phyloP scores from a whole-genome alignment of 2,113 vertebrate species.

The Halcyon malimbica region DNA sequence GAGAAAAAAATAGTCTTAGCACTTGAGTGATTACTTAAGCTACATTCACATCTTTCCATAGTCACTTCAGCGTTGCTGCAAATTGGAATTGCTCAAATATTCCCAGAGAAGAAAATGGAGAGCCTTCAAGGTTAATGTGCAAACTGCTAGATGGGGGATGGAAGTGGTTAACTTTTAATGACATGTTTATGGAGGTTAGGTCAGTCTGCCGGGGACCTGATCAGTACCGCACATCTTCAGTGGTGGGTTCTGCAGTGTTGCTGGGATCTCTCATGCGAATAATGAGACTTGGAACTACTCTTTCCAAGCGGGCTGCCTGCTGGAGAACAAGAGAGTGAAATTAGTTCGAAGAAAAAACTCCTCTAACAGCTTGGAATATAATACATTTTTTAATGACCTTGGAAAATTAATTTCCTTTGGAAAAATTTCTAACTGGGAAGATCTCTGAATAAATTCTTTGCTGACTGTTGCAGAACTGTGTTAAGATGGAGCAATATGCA shows the following conservation, averaged over 20 bases:
- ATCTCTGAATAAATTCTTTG: neutral
- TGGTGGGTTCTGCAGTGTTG: neutral
- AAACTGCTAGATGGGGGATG: neutral
- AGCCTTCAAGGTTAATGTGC: neutral
- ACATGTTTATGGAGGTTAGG: neutral
- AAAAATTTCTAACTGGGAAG: constrained; percentile 30
- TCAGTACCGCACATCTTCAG: neutral
- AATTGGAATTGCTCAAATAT: neutral
- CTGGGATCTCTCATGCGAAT: neutral
- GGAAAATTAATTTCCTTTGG: constrained; percentile 53
- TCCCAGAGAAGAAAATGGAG: neutral
- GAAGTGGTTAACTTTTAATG: neutral
- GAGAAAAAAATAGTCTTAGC: neutral
- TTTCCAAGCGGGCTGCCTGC: neutral
- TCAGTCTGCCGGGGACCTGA: neutral
- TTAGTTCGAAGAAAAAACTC: neutral
- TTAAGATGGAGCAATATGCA: constrained; percentile 19
- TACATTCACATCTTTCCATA: neutral
- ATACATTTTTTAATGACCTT: neutral
- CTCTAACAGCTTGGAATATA: neutral
- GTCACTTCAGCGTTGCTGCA: neutral
- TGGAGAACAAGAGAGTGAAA: constrained; percentile 24
- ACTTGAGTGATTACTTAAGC: neutral
- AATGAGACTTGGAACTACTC: neutral
- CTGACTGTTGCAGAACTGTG: constrained; percentile 21